Conservation (phyloP, 2,888 invertebrate species). For the Leptothorax acervorum region DNA sequence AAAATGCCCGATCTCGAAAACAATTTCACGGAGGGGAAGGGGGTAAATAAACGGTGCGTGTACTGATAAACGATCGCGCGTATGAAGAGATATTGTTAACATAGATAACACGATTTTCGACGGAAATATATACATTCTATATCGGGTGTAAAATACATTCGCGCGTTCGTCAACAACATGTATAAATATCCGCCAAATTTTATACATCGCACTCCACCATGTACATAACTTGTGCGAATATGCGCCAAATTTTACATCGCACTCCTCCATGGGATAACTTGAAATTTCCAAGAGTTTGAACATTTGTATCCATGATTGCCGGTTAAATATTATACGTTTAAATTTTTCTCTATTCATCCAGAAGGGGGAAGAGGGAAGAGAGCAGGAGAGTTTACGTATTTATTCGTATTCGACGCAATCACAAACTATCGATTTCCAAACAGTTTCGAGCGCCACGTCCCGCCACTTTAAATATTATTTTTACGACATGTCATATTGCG, state of each 20-base stretch:
- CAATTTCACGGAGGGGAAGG: neutral
- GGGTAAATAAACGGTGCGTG: slow-evolving; percentile 12
- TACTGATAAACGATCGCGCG: slow-evolving; percentile 6
- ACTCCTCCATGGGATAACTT: slow-evolving; percentile 21
- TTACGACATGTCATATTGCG: slow-evolving; percentile 14
- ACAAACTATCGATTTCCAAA: slow-evolving; percentile 46
- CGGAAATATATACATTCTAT: slow-evolving; percentile 23
- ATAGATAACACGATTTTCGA: slow-evolving; percentile 41
- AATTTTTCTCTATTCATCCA: slow-evolving; percentile 34
- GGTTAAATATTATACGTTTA: slow-evolving; percentile 49
- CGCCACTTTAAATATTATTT: slow-evolving; percentile 50
- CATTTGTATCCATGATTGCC: slow-evolving; percentile 41
- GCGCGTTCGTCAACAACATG: slow-evolving; percentile 20
- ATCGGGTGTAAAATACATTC: slow-evolving; percentile 3
- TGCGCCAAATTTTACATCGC: slow-evolving; percentile 6
- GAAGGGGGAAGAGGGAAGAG: neutral
- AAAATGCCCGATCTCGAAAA: slow-evolving; percentile 38
- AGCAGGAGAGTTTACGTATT: slow-evolving; percentile 11
- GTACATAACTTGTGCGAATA: slow-evolving; percentile 7
- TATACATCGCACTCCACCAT: slow-evolving; percentile 3
- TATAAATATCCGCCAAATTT: slow-evolving; percentile 16
- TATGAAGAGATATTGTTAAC: slow-evolving; percentile 40
- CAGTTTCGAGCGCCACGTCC: neutral
- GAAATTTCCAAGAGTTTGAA: slow-evolving; percentile 44
- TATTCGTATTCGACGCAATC: slow-evolving; percentile 41